Evolutionary conservation across 2,113 vertebrate genomes (phyloP).

Genomic region (Pseudolaguvia tuberculata): DNA sequence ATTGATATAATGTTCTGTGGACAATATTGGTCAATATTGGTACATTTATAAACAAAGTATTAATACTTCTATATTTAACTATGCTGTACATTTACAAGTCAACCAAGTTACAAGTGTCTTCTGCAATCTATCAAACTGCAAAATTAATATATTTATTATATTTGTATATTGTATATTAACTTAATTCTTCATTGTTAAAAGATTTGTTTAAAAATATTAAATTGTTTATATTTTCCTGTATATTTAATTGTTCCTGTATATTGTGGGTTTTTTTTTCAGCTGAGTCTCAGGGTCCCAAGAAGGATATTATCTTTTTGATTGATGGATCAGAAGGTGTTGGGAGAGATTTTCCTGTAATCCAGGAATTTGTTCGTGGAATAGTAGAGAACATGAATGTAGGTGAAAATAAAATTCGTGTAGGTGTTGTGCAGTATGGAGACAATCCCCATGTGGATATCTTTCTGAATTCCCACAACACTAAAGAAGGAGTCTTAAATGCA

Average conservation of each 20-base stretch:
- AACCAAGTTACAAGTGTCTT: no score
- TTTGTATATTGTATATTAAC: no score
- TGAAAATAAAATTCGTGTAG: slow-evolving; percentile 77
- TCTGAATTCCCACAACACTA: slow-evolving; percentile 78
- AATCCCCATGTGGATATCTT: slow-evolving; percentile 73
- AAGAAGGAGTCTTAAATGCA: slow-evolving; percentile 67
- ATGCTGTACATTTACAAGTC: no score
- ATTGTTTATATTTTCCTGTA: background rate
- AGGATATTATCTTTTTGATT: slow-evolving; percentile 87
- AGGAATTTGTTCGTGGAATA: slow-evolving; percentile 77
- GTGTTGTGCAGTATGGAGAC: slow-evolving; percentile 84
- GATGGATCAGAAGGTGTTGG: slow-evolving; percentile 83
- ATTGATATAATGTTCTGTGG: no score
- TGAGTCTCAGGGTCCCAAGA: slow-evolving; percentile 69
- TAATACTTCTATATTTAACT: no score
- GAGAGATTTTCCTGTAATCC: slow-evolving; percentile 77
- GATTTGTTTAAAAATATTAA: background rate
- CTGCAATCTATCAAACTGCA: no score
- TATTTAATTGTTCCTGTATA: no score
- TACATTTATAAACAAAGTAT: no score
- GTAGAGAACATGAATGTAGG: slow-evolving; percentile 82
- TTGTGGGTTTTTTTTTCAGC: slow-evolving; percentile 50
- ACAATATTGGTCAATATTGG: no score
- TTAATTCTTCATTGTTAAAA: background rate
- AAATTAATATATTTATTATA: background rate